These are phyloP conservation scores for Sphenopsis melanotis DNA, from an alignment of 2,797 vertebrate species.

Conservation along the genomic window DNA sequence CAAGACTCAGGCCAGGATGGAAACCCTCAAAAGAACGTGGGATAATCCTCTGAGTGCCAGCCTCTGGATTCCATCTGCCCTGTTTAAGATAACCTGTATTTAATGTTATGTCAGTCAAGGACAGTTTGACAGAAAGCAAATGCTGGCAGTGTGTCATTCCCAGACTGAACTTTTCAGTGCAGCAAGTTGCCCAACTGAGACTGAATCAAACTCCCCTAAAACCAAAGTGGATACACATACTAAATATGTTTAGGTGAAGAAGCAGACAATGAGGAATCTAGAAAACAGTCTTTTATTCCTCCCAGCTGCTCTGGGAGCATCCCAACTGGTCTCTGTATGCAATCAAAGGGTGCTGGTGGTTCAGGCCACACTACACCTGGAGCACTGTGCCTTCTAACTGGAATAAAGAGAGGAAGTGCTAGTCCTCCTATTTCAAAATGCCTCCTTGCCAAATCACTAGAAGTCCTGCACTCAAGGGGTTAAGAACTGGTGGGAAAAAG, in stretches of 20 bases:
- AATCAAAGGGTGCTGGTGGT: background rate
- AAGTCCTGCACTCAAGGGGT: background rate
- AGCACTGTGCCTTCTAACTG: background rate
- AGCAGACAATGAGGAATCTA: background rate
- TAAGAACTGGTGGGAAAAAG: background rate
- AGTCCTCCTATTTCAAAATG: background rate
- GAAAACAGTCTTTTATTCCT: background rate
- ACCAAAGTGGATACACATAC: background rate
- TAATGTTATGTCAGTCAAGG: background rate
- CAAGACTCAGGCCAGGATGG: background rate
- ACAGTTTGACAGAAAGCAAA: background rate
- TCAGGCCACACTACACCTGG: background rate
- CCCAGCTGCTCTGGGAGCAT: background rate
- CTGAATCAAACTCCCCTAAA: background rate
- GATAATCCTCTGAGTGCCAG: background rate
- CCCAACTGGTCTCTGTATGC: fast-evolving
- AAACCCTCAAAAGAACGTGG: background rate
- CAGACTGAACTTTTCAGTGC: background rate
- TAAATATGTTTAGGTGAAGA: background rate
- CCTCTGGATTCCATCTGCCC: background rate
- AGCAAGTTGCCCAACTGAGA: background rate
- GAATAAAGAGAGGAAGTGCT: background rate
- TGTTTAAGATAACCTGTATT: background rate
- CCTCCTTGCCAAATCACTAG: background rate
- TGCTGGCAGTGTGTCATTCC: background rate